Evolutionary conservation across 2,888 invertebrate species (phyloP).

Genomic region (Himalopsyche kuldschensis): DNA sequence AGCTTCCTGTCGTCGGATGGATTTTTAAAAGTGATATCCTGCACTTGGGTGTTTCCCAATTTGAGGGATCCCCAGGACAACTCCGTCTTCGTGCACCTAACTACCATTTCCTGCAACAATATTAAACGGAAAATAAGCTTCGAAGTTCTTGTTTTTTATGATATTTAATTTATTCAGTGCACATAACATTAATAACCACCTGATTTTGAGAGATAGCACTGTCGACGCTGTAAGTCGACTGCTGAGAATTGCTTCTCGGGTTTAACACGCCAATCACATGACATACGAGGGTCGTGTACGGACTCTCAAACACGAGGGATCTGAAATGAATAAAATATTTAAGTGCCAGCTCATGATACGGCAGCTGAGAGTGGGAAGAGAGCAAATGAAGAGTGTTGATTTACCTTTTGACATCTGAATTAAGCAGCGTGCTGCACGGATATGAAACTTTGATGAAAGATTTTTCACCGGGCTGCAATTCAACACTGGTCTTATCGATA

Average conservation of each 20-base stretch:
- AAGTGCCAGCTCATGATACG: no score
- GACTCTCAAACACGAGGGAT: slow-evolving; percentile 29
- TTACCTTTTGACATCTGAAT: slow-evolving; percentile 15
- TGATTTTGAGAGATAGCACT: slow-evolving; percentile 28
- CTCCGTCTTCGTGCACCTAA: slow-evolving; percentile 34
- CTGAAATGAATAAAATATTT: neutral
- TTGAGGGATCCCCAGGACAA: slow-evolving; percentile 35
- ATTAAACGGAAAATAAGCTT: neutral
- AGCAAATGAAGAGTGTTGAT: neutral
- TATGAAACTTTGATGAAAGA: slow-evolving; percentile 22
- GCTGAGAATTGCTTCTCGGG: slow-evolving; percentile 34
- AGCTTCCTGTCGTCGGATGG: slow-evolving; percentile 28
- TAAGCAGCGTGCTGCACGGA: neutral
- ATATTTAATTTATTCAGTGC: no score
- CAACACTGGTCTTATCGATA: slow-evolving; percentile 18
- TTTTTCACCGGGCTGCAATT: slow-evolving; percentile 23
- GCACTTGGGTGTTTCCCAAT: slow-evolving; percentile 12
- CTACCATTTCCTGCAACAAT: slow-evolving; percentile 16
- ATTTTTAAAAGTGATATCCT: slow-evolving; percentile 35
- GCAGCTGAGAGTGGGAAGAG: neutral
- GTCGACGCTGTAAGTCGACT: slow-evolving; percentile 32
- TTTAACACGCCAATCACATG: slow-evolving; percentile 19
- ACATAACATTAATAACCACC: slow-evolving; percentile 5
- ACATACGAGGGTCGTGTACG: slow-evolving; percentile 20
- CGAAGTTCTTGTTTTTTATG: neutral